These are phyloP conservation scores for Julus scandinavius DNA, from an alignment of 2,888 invertebrate genomes.

Conservation along the genomic window DNA sequence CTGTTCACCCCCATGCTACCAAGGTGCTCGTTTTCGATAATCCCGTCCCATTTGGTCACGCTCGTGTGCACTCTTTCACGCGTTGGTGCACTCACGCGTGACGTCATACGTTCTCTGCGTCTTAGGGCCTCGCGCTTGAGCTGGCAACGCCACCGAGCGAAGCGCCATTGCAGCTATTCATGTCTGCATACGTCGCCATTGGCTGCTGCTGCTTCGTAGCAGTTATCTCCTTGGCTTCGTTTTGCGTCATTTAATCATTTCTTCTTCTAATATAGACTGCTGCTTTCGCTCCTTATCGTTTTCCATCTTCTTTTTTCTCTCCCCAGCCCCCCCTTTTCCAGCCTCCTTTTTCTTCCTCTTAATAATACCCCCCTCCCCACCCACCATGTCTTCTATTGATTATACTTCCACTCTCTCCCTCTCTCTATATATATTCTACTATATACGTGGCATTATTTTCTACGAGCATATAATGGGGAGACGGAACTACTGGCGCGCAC, in stretches of 20 bases:
- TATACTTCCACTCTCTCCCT: conserved; percentile 16
- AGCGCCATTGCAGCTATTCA: neutral
- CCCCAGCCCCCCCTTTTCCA: neutral
- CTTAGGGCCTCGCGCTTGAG: no score
- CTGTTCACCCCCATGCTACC: neutral
- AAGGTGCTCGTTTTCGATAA: conserved; percentile 39
- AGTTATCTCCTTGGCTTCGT: conserved; percentile 2
- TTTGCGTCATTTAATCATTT: conserved; percentile 42
- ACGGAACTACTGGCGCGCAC: neutral
- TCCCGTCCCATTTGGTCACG: conserved; percentile 1
- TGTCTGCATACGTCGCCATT: neutral
- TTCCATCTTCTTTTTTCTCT: conserved; percentile 18
- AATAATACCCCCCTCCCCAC: neutral
- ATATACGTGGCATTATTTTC: neutral
- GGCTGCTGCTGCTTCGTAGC: neutral
- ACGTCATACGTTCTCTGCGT: conserved; percentile 9
- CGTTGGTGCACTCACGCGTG: neutral
- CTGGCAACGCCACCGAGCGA: neutral
- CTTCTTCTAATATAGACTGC: conserved; percentile 42
- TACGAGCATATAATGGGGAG: conserved; percentile 7
- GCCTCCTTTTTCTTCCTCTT: conserved; percentile 33
- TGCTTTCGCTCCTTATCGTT: conserved; percentile 34
- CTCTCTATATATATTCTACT: neutral
- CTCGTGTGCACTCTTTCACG: conserved; percentile 28
- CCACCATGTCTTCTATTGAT: conserved; percentile 34